Evolutionary conservation across 1,140 invertebrate species (phyloP), one percentile per base, ranked within the genome.

Genomic region (Trichonephila clavipes): DNA sequence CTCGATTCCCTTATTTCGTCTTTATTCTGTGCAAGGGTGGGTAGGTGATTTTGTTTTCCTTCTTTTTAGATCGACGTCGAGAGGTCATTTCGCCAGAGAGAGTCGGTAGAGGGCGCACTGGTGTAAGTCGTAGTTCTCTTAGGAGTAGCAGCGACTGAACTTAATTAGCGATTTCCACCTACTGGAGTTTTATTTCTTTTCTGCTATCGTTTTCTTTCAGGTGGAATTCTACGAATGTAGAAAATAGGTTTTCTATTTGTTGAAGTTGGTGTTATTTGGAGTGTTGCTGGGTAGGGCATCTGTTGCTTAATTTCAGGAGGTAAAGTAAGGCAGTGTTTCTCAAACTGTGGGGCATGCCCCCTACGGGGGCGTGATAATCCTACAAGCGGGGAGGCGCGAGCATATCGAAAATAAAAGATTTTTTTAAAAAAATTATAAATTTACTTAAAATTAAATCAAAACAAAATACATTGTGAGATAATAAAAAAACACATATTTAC

Each of bases 1-100:
- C 51, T 40, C 85, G 69, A 19, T 40, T 58, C 58, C 21, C 58
- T 81, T 34, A 61, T 91, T 58, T 77, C n/a, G 85, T 93, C 85
- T 88, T 93, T 93, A 88, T 93, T 93, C 34, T 81, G 58, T 66
- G 44, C n/a, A 34, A 77, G 62, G 62, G 44, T 19, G 62, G 66
- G 64, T 44, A 66, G 82, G 81, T 92, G 90, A 83, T 85, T 92
- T 92, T 12, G 72, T 85, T 85, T 12, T 28, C 24, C 72, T 40
- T 8, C 28, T 77, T 16, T 77, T 77, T 34, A 28, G 72, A 77
- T 28, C 28, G 18, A 64, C 61, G 58, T 64, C 61, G n/a, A 40
- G 58, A 87, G 61, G 61, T 87, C 61, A 34, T 34, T 87, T 34
- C 51, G 10, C 18, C 72, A 28, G 72, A n/a, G 44, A 44, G 51